Percentiles rank a stretch among this genome's conserved stretches.
Conservation (phyloP, 2,888 invertebrate species). For the Gandaritis pyraliata region DNA sequence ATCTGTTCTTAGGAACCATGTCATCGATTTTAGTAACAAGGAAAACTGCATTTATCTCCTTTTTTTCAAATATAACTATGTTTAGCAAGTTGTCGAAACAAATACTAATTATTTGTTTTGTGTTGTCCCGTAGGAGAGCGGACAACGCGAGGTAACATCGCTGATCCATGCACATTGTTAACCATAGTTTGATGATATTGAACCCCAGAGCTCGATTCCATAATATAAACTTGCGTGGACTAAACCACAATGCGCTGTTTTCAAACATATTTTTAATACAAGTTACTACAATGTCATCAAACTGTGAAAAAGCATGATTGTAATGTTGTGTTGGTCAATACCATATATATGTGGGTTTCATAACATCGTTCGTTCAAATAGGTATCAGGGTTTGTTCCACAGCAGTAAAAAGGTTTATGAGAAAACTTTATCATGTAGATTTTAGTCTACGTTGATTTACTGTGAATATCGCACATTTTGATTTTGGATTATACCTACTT, state of each 20-base stretch:
- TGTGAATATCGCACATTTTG: conserved; percentile 31
- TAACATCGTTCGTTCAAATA: conserved; percentile 20
- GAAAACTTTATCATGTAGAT: conserved; percentile 34
- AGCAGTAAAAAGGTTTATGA: conserved; percentile 35
- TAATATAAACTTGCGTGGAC: conserved; percentile 1
- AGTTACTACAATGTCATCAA: conserved; percentile 57
- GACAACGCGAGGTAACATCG: conserved; percentile 88
- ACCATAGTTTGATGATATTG: conserved; percentile 66
- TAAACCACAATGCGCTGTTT: neutral
- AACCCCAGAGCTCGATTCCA: conserved; percentile 20
- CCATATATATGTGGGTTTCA: conserved; percentile 51
- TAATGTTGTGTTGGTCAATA: conserved; percentile 69
- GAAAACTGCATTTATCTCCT: neutral
- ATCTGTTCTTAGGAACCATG: no score
- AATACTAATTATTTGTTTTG: conserved; percentile 69
- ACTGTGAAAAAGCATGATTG: conserved; percentile 68
- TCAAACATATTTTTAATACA: neutral
- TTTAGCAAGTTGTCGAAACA: conserved; percentile 25
- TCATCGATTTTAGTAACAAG: no score
- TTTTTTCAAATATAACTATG: neutral
- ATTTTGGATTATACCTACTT: conserved; percentile 8
- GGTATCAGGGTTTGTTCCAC: conserved; percentile 22
- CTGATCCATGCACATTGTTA: conserved; percentile 74
- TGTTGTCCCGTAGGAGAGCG: conserved; percentile 87
- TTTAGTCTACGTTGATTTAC: conserved; percentile 23